A percentile compares a stretch with the other conserved stretches of the same genome.
These are phyloP conservation scores for Platichthys flesus DNA, from an alignment of 2,113 vertebrate genomes.

Conservation along the genomic window DNA sequence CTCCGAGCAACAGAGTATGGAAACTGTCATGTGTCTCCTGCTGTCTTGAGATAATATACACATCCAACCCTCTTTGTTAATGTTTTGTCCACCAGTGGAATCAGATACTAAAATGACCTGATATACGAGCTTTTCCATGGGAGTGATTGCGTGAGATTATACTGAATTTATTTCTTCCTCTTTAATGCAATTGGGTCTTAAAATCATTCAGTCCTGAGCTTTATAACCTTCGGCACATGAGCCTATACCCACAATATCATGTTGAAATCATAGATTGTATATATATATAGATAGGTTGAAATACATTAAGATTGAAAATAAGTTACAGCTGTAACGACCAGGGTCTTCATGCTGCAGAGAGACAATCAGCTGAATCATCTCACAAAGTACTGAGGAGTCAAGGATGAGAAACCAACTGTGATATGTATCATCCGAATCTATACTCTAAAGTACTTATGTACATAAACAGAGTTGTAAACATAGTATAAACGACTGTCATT, in stretches of 20 bases:
- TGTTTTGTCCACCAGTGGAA: not conserved
- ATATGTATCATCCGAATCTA: conserved; percentile 24
- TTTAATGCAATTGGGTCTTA: not conserved
- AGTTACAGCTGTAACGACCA: conserved; percentile 10
- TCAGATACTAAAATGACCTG: not conserved
- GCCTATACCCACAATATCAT: too few species aligned
- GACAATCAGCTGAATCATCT: not conserved
- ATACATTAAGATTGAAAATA: conserved; percentile 10
- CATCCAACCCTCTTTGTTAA: not conserved
- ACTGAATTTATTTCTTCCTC: not conserved
- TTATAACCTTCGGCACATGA: not conserved
- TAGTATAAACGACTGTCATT: conserved; percentile 13
- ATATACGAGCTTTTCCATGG: conserved; percentile 8
- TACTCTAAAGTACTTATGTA: conserved; percentile 28
- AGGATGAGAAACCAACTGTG: conserved; percentile 8
- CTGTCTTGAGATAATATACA: not conserved
- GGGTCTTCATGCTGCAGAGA: conserved; percentile 8
- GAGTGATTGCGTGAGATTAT: not conserved
- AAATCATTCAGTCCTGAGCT: too few species aligned
- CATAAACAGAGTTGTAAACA: conserved; percentile 37
- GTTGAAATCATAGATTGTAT: too few species aligned
- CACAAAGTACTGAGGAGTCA: conserved; percentile 6
- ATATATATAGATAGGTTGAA: too few species aligned
- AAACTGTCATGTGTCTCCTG: not conserved
- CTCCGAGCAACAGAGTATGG: not conserved